Percentiles rank a stretch among this genome's conserved stretches.
phyloP scores from a whole-genome alignment of 1,140 invertebrate genomes.

The Trichoplusia ni region DNA sequence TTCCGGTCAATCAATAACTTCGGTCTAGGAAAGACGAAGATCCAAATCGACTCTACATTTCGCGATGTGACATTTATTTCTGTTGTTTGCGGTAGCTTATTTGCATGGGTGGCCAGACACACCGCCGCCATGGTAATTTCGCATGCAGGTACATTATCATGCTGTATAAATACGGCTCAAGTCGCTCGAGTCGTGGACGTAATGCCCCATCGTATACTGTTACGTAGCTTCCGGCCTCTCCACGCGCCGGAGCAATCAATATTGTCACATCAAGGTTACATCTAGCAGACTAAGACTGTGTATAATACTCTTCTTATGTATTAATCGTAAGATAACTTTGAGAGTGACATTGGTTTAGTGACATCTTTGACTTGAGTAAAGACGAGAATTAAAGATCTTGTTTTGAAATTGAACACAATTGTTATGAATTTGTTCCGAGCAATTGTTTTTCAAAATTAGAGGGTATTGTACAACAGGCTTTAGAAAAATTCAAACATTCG shows the following conservation, averaged over 20 bases:
- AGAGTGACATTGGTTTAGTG: no score
- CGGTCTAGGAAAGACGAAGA: neutral
- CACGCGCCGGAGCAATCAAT: constrained; percentile 19
- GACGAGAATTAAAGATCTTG: no score
- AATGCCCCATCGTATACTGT: constrained; percentile 24
- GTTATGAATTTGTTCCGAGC: no score
- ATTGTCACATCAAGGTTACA: constrained; percentile 19
- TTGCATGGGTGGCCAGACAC: neutral
- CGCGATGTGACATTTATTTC: neutral
- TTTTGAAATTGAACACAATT: no score
- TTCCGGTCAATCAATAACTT: neutral
- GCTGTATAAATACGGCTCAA: neutral
- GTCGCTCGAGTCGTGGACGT: neutral
- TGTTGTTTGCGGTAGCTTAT: no score
- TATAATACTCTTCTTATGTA: no score
- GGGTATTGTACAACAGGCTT: no score
- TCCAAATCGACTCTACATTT: neutral
- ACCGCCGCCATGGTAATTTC: neutral
- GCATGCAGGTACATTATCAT: constrained; percentile 12
- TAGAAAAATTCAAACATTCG: no score
- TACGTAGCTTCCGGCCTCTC: constrained; percentile 23
- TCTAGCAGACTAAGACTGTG: neutral
- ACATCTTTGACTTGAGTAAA: no score
- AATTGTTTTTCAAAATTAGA: no score
- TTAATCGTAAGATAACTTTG: no score